These are phyloP conservation scores for Mus pahari DNA, from an alignment of 2,113 vertebrate species.

Conservation along the genomic window DNA sequence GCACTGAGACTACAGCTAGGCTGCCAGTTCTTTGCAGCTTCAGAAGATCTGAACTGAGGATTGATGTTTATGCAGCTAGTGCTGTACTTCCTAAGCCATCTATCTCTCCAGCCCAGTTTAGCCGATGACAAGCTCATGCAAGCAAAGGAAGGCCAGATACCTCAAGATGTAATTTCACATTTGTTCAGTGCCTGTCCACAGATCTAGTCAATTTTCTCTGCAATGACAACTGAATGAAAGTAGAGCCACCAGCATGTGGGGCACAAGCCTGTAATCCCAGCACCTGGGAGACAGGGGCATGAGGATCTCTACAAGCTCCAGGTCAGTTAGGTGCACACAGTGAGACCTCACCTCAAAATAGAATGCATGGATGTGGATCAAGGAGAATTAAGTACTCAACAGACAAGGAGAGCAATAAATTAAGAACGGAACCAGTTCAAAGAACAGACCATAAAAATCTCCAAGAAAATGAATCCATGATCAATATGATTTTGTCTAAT, in stretches of 20 bases:
- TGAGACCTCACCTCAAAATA: background rate
- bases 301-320: background rate
- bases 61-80: background rate
- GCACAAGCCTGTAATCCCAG: background rate
- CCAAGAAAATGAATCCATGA: conserved; percentile 2
- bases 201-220: conserved; percentile 18
- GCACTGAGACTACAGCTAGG: background rate
- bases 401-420: background rate
- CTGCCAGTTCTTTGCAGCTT: background rate
- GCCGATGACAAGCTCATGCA: background rate
- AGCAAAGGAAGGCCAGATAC: background rate
- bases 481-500: conserved; percentile 5
- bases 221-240: background rate
- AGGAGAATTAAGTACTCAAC: background rate
- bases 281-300: background rate
- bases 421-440: background rate
- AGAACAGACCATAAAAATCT: background rate
- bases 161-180: background rate
- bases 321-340: background rate
- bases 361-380: background rate
- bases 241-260: background rate
- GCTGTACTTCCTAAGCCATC: background rate
- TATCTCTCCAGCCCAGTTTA: background rate
- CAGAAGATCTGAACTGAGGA: background rate
- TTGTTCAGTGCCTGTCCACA: background rate